Conservation (phyloP, 37 sponge, comb jelly and placozoan species). For the Agelas oroides region DNA sequence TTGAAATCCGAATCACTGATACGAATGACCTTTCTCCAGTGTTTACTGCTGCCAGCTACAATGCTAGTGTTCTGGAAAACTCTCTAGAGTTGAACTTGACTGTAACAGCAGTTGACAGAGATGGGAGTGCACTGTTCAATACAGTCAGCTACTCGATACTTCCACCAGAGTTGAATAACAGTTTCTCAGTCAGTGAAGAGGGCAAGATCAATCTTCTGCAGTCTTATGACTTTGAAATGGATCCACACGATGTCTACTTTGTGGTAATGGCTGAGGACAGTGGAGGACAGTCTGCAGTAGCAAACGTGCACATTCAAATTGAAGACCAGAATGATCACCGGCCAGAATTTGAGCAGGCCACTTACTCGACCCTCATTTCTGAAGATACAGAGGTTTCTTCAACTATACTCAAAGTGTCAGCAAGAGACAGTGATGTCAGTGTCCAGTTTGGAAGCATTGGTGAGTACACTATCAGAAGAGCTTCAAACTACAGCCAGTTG, state of each 20-base stretch:
- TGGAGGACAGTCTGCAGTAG: conserved; percentile 23
- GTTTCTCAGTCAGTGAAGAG: conserved; percentile 23
- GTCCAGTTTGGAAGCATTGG: conserved; percentile 25
- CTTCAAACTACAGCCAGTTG: neutral
- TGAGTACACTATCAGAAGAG: conserved; percentile 10
- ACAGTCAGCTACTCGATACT: conserved; percentile 24
- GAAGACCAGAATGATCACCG: conserved; percentile 52
- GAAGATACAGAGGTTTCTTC: conserved; percentile 35
- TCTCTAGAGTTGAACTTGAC: conserved; percentile 6
- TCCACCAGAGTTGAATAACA: neutral
- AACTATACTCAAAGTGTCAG: conserved; percentile 27
- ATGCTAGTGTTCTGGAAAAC: conserved; percentile 42
- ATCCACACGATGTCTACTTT: conserved; percentile 21
- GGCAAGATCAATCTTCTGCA: conserved; percentile 4
- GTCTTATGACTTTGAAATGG: conserved; percentile 43
- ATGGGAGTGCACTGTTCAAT: conserved; percentile 48
- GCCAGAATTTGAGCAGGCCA: conserved; percentile 24
- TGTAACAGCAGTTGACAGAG: conserved; percentile 52
- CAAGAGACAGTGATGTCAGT: conserved; percentile 33
- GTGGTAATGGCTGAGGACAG: conserved; percentile 51
- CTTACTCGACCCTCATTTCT: conserved; percentile 19
- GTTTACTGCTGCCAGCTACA: conserved; percentile 40
- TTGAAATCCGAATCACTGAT: conserved; percentile 43
- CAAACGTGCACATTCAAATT: conserved; percentile 28
- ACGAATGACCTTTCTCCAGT: conserved; percentile 71